phyloP scores from a whole-genome alignment of 2,113 vertebrate species.

The Phaetusa simplex region DNA sequence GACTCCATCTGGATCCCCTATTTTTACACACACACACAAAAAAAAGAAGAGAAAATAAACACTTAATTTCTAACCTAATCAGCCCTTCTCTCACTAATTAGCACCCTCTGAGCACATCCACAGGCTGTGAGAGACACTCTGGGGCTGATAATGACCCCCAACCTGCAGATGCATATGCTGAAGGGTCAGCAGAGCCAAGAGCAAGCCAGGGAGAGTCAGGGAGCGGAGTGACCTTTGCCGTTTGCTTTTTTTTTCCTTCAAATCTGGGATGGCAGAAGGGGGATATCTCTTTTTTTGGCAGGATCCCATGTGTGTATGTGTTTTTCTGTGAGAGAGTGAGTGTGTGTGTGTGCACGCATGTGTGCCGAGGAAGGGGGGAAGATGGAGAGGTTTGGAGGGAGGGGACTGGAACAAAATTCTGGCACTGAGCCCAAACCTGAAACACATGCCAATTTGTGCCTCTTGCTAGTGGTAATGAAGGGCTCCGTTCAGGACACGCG shows the following conservation, averaged over 20 bases:
- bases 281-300: background rate
- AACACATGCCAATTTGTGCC: conserved; percentile 64
- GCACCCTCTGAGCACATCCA: conserved; percentile 67
- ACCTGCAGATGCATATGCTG: conserved; percentile 52
- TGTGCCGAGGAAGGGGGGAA: background rate
- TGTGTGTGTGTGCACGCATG: background rate
- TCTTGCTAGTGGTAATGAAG: conserved; percentile 63
- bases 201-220: background rate
- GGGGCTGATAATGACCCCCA: conserved; percentile 65
- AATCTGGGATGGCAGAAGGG: background rate
- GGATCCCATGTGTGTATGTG: background rate
- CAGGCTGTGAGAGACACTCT: conserved; percentile 60
- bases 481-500: conserved; percentile 63
- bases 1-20: conserved; percentile 68
- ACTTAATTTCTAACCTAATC: conserved; percentile 79
- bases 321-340: background rate
- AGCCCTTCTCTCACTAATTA: conserved; percentile 75
- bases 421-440: conserved; percentile 8
- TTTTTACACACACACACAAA: conserved; percentile 32
- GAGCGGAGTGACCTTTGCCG: background rate
- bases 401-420: conserved; percentile 31
- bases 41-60: conserved; percentile 57
- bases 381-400: background rate
- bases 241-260: background rate
- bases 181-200: conserved; percentile 49